Base-by-base conservation (phyloP, 2,113 vertebrate species). In the Ivindomyrus marchei region DNA sequence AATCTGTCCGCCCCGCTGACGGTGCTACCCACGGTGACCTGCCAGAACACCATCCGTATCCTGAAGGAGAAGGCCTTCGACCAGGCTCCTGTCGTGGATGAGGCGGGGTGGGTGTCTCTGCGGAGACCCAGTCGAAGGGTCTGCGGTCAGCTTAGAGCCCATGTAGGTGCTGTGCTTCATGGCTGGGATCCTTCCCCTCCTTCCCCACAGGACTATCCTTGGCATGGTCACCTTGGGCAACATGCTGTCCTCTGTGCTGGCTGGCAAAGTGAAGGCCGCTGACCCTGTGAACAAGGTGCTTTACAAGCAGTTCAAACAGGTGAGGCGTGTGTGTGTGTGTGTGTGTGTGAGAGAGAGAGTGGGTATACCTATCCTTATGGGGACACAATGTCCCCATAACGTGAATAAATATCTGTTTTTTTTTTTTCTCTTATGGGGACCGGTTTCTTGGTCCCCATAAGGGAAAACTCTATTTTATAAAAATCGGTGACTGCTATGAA, bases 171-270 rank as follows among this genome's bases (percentile, higher is more conserved):
- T 87, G 85, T 87, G 24, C 49, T 42, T 80, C 31, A 42, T 3
- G 10, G 15, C 74, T 80, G n/a, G 27, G 47, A 17, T 74, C 80
- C 86, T 85, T 50, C 89, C 83, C 88, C 6, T 77, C 19, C 39
- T 91, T 50, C 92, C 49, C 91, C 7, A 80, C 92, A 99, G 98
- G 90, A 91, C 94, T 83, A 96, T 98, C 92, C 93, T 99, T 87
- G 98, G 98, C 13, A 98, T 99, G 98, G 97, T 99, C 92, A 98
- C 98, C 3, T 93, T 99, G 0, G 97, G 97, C 58, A 99, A 99
- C 92, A 98, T 99, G 97, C 94, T 99, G 85, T 97, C 98, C 0
- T 98, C 96, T 0, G 94, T 99, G 58, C 95, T 99, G 15, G 97
- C 95, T 4, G 98, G 97, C 31, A 99, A 99, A 94, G 97, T 98